Evolutionary conservation across 2,888 invertebrate species (phyloP), one percentile per base, ranked within the genome.

Genomic region (Epicampocera succincta): DNA sequence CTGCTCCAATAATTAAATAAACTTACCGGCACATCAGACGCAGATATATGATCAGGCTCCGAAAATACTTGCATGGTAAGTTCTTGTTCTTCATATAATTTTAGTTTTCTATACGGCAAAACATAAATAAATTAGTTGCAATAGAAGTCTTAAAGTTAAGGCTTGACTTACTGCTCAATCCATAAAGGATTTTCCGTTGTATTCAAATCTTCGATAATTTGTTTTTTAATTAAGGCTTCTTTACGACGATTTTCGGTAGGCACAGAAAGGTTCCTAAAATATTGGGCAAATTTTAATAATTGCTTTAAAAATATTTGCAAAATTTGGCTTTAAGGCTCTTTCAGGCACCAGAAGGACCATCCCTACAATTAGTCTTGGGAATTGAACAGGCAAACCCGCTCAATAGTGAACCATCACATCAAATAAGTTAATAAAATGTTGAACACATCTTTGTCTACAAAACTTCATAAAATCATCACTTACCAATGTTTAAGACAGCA

Each of bases 141-240:
- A 50, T 58, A 29, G 1, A 52, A 29, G 1, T 56, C 9, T 33
- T 33, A 38, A 46, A 29, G 8, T 33, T 8, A 33, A 11, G 11
- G 25, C 5, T 38, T 1, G 46, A 92, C 94, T 92, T 90, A 95
- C 95, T 96, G 97, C 92, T 97, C 97, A 87, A 97, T 94, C 97
- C 97, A 97, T 13, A 97, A 91, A 0, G 97, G 97, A 92, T 97
- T 97, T 90, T 97, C 97, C 0, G 97, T 97, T 0, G 96, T 97
- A 86, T 96, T 96, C 60, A 96, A 91, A 87, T 97, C 96, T 85
- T 97, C 96, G 42, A 96, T 94, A 65, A 96, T 96, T 83, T 96
- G 94, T 82, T 96, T 94, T 74, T 96, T 95, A 25, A 96, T 96
- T 13, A 97, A 91, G 56, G 96, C 95, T 68, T 97, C 96, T 72